Conservation (phyloP, 2,797 vertebrate species). For the Mareca strepera region DNA sequence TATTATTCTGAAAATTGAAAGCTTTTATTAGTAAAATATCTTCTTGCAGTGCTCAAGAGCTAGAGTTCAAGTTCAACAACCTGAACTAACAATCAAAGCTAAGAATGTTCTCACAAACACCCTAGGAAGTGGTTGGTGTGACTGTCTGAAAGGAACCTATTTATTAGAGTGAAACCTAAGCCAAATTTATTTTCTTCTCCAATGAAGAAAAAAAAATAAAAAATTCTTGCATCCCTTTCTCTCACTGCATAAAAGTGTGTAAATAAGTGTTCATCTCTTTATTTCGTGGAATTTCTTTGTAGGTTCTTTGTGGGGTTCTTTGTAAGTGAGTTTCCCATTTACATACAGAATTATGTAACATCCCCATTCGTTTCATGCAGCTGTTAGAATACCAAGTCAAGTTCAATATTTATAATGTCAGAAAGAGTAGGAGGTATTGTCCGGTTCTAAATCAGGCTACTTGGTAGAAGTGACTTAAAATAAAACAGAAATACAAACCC, state of each 20-base stretch:
- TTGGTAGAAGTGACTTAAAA: neutral
- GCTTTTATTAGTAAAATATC: slow-evolving; percentile 20
- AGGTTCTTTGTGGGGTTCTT: neutral
- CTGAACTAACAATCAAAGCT: slow-evolving; percentile 1
- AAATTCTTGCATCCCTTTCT: neutral
- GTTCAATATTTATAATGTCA: neutral
- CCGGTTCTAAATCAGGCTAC: neutral
- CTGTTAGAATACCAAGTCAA: slow-evolving; percentile 25
- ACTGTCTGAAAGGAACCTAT: slow-evolving; percentile 14
- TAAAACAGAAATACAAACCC: neutral
- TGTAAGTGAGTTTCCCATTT: neutral
- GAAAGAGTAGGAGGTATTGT: neutral
- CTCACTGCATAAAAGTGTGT: neutral
- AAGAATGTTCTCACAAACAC: slow-evolving; percentile 6
- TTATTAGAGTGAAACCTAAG: slow-evolving; percentile 39
- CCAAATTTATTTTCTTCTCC: neutral
- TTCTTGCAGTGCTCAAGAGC: neutral
- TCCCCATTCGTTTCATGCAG: neutral
- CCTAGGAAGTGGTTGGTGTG: neutral
- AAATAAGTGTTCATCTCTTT: slow-evolving; percentile 51
- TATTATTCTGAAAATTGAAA: slow-evolving; percentile 15
- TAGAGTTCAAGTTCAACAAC: slow-evolving; percentile 15
- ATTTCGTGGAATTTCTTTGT: slow-evolving; percentile 15
- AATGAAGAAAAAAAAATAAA: neutral
- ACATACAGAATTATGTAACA: neutral